phyloP scores from a whole-genome alignment of 1,140 invertebrate species.

The Lutraria rhynchaena region DNA sequence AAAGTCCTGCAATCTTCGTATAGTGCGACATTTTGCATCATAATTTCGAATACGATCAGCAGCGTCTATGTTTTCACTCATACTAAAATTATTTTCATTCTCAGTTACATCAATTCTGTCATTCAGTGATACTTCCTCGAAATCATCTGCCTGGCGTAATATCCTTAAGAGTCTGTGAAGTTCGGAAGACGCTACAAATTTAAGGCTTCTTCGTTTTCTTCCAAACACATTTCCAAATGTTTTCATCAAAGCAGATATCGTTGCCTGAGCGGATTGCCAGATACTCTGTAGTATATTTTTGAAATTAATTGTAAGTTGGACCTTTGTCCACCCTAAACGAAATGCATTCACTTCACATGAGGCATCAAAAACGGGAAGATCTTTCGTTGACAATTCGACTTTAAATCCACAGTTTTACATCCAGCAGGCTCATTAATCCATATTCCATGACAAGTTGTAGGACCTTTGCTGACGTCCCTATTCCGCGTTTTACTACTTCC shows the following conservation, averaged over 20 bases:
- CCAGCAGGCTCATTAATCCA: constrained; percentile 47
- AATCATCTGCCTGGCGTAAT: neutral
- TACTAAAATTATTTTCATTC: constrained; percentile 6
- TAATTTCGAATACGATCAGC: constrained; percentile 1
- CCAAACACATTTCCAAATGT: constrained; percentile 12
- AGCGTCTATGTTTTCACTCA: neutral
- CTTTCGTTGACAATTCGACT: constrained; percentile 37
- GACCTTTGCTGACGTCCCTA: constrained; percentile 41
- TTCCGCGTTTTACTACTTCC: constrained; percentile 49
- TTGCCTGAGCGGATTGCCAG: constrained; percentile 41
- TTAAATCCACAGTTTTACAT: constrained; percentile 62
- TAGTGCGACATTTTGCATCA: constrained; percentile 1
- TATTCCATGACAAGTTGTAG: constrained; percentile 43
- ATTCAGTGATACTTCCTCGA: neutral
- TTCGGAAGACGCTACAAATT: neutral
- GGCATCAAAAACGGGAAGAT: constrained; percentile 41
- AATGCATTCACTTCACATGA: constrained; percentile 59
- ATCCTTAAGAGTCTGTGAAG: neutral
- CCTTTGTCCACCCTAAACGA: constrained; percentile 37
- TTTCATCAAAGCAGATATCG: constrained; percentile 11
- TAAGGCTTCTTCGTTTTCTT: constrained; percentile 2
- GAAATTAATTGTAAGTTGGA: constrained; percentile 52
- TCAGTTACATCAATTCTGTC: neutral
- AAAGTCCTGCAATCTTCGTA: constrained; percentile 6
- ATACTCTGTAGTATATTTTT: constrained; percentile 52